Base-by-base conservation (phyloP, 2,797 vertebrate species). In the Scleropages formosus region DNA sequence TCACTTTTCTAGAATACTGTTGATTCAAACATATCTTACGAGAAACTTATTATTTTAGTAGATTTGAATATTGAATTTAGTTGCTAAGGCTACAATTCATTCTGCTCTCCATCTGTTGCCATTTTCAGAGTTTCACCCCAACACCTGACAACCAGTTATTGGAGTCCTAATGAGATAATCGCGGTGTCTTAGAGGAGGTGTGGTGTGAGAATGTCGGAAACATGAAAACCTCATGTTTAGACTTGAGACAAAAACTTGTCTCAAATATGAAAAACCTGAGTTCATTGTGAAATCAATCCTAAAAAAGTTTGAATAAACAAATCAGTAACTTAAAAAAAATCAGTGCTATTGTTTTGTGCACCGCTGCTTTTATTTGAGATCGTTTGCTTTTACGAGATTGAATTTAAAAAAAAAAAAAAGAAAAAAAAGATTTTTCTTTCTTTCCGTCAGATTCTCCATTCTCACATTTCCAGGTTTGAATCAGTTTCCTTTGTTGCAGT, bases 101-200 rank as follows among this genome's bases (percentile, higher is more conserved):
- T 69, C 39, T 16, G 66, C 62, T 67, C 58, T 31, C 53, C 65
- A 27, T 59, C 44, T 70, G 65, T 75, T 75, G 66, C 31, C 74
- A 75, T 65, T 60, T 70, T 27, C 56, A 26, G 10, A 26, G 13
- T 72, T 72, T 24, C 56, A 59, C 72, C 8, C 4, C 31, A 26
- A 39, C 70, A 72, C 56, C 71, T 46, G 71, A 61, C 44, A 53
- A 62, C 51, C 39, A 56, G 47, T 63, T 76, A 72, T 59, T 47
- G 20, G 51, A 66, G 66, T n/a, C 18, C 20, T 72, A 67, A 65
- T 47, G 66, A 59, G 63, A 60, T 77, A 66, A 73, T 73, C 64
- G 53, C 62, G 58, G 51, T 77, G 49, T 73, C 64, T 68, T 66
- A 68, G 63, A 61, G 9, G 47, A 66, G 63, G 63, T 73, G 62